Evolutionary conservation across 2,113 vertebrate species (phyloP).

Genomic region (Pyrgilauda ruficollis): DNA sequence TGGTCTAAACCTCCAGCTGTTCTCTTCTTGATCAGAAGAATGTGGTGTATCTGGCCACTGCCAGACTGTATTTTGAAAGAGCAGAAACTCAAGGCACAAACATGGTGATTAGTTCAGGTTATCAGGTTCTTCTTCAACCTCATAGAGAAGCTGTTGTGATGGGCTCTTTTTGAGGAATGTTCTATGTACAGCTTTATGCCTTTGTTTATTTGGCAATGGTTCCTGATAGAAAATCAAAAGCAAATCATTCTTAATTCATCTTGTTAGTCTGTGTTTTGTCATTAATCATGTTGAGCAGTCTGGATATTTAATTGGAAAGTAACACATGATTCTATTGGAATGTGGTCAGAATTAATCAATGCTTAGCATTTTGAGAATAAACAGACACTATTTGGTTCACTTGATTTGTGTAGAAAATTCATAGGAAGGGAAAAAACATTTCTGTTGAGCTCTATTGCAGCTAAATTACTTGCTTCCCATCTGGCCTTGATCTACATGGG

Average conservation of each 20-base stretch:
- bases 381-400: neutral
- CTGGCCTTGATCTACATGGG: neutral
- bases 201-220: conserved; percentile 29
- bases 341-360: conserved; percentile 52
- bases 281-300: conserved; percentile 35
- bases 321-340: conserved; percentile 26
- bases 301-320: conserved; percentile 44
- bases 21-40: neutral
- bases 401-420: conserved; percentile 17
- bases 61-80: neutral
- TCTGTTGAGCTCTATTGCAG: neutral
- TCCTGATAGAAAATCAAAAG: conserved; percentile 17
- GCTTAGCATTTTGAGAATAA: neutral
- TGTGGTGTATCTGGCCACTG: neutral
- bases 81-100: neutral
- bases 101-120: neutral
- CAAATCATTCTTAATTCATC: conserved; percentile 41
- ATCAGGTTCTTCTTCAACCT: neutral
- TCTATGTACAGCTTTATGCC: neutral
- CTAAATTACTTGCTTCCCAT: neutral
- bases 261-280: conserved; percentile 46
- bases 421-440: neutral
- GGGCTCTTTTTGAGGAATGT: neutral
- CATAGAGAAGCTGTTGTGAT: neutral
- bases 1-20: neutral